phyloP scores from a whole-genome alignment of 1,140 invertebrate species.

The Aradophagus sp. region DNA sequence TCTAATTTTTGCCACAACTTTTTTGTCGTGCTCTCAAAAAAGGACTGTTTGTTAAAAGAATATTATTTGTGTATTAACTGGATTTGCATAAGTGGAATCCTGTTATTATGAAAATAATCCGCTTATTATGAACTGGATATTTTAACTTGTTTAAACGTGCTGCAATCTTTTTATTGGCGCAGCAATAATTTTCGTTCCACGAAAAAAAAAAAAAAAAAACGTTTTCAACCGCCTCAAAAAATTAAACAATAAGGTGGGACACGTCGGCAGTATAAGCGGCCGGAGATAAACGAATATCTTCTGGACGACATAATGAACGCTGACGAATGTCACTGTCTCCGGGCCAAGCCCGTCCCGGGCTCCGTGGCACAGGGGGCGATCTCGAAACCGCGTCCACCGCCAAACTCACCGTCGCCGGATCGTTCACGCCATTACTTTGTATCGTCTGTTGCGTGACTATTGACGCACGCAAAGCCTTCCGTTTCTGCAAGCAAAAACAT shows the following conservation, averaged over 20 bases:
- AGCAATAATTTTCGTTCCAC: no score
- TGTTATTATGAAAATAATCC: no score
- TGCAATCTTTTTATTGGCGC: no score
- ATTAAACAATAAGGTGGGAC: slow-evolving; percentile 59
- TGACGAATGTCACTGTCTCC: slow-evolving; percentile 77
- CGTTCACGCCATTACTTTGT: slow-evolving; percentile 87
- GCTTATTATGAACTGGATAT: no score
- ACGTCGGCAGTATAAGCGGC: slow-evolving; percentile 59
- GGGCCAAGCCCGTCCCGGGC: slow-evolving; percentile 79
- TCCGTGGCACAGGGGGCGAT: slow-evolving; percentile 64
- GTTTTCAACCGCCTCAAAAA: background rate
- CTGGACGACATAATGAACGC: slow-evolving; percentile 54
- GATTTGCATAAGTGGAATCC: no score
- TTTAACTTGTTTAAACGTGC: no score
- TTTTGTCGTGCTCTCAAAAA: no score
- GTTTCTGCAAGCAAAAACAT: slow-evolving; percentile 79
- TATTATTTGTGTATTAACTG: background rate
- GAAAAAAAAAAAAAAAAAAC: no score
- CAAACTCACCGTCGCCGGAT: slow-evolving; percentile 83
- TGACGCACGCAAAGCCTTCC: slow-evolving; percentile 85
- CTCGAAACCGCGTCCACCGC: slow-evolving; percentile 79
- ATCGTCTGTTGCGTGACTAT: slow-evolving; percentile 84
- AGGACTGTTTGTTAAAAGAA: no score
- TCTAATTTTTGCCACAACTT: no score
- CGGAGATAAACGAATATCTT: slow-evolving; percentile 59